Evolutionary conservation across 2,797 vertebrate genomes (phyloP).

Genomic region (Esox lucius): DNA sequence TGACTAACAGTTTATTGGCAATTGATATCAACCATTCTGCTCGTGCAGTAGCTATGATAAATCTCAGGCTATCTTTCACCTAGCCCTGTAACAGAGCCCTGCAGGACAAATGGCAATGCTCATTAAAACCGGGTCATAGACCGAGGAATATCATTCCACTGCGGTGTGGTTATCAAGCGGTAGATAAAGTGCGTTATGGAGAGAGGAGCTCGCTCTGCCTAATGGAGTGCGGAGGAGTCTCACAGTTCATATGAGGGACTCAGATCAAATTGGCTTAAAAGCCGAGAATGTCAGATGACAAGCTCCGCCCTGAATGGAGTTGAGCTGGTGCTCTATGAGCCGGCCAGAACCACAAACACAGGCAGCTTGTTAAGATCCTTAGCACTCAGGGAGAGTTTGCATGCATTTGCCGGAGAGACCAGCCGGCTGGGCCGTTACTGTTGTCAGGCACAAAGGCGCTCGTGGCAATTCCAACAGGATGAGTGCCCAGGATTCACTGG

Average conservation of each 20-base stretch:
- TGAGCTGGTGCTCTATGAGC: not conserved
- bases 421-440: not conserved
- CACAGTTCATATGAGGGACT: not conserved
- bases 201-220: conserved; percentile 7
- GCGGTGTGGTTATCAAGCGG: not conserved
- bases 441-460: conserved; percentile 20
- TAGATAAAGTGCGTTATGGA: conserved; percentile 24
- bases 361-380: not conserved
- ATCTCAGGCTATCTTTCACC: not conserved
- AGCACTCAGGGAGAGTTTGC: not conserved
- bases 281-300: conserved; percentile 3
- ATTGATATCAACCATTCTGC: not conserved
- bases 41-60: not conserved
- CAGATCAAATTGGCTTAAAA: not conserved
- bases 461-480: conserved; percentile 3
- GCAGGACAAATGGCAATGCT: conserved; percentile 5
- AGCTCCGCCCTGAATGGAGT: not conserved
- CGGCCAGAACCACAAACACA: not conserved
- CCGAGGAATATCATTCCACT: conserved; percentile 3
- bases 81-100: not conserved
- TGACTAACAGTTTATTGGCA: not conserved
- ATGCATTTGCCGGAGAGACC: not conserved
- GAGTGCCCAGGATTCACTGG: conserved; percentile 21
- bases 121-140: conserved; percentile 13
- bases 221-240: conserved; percentile 18